Evolutionary conservation across 2,888 invertebrate species (phyloP), one percentile per base, ranked within the genome.

Genomic region (Epirrita christyi): DNA sequence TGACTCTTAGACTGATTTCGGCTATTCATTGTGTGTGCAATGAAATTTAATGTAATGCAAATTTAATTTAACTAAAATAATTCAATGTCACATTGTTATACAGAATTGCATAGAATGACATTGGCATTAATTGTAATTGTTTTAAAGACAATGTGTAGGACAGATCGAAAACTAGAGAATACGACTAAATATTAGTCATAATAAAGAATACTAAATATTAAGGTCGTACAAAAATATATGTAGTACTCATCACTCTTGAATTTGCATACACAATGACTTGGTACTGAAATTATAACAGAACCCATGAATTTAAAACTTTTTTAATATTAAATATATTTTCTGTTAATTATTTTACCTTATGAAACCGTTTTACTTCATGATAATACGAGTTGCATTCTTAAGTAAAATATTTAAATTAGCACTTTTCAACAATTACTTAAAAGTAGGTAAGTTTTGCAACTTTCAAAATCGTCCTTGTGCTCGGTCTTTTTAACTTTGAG

Each of bases 391-490:
- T 32, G 9, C 3, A 32, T 9, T 7, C 1, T 29, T 29, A 29
- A 29, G 28, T 29, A 7, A 29, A n/a, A 32, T 7, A 32, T 7
- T 7, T 32, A 6, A 32, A 5, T 32, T 8, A 32, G 32, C 8
- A 32, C 32, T 32, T 29, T 29, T 32, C 32, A 32, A 32, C 32
- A 32, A 32, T 21, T 3, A 21, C 21, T 21, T 8, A 32, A 10
- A 32, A 32, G 32, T 7, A 5, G n/a, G 13, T 13, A 51, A 2
- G 44, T 51, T 51, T 29, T 5, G 9, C 44, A 55, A 49, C 44
- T 49, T 49, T 45, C 55, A 49, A 49, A 48, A 49, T 44, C 6
- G 55, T 55, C 55, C 55, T 49, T 55, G 55, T 40, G 14, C 38
- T 40, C 49, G 42, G 14, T 10, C 29, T 40, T 48, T 48, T 21